These are phyloP conservation scores for Margarornis squamiger DNA, from an alignment of 2,797 vertebrate genomes.

Conservation along the genomic window DNA sequence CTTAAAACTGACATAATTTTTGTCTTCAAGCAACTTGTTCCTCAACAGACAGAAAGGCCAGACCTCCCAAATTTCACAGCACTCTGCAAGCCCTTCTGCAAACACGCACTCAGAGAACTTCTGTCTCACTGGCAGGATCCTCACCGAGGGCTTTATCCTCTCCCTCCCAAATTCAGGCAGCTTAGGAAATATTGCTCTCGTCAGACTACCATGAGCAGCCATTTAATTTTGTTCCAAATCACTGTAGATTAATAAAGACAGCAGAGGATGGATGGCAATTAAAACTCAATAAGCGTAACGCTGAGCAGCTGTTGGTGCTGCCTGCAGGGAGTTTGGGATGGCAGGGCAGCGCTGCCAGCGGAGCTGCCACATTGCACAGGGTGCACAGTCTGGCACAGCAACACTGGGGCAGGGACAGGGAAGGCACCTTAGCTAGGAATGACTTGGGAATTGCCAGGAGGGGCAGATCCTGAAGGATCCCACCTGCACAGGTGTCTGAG, in stretches of 20 bases:
- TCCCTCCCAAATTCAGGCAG: not conserved
- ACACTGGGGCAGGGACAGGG: not conserved
- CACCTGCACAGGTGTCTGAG: not conserved
- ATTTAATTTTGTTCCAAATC: conserved; percentile 30
- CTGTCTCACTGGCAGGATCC: not conserved
- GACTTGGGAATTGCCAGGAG: not conserved
- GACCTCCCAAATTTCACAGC: not conserved
- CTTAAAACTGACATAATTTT: not conserved
- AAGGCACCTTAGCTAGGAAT: not conserved
- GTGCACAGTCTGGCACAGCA: not conserved
- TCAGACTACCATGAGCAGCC: conserved; percentile 6
- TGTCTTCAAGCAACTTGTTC: not conserved
- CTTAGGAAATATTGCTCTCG: conserved; percentile 5
- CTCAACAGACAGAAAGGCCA: not conserved
- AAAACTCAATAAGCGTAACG: conserved; percentile 23
- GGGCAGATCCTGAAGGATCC: not conserved
- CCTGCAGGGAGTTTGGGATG: not conserved
- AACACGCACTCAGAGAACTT: not conserved
- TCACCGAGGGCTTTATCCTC: not conserved
- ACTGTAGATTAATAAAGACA: conserved; percentile 30
- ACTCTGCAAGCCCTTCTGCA: not conserved
- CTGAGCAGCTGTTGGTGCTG: conserved; percentile 17
- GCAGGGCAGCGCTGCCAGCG: not conserved
- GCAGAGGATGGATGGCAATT: not conserved
- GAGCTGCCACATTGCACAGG: not conserved